Evolutionary conservation across 2,797 vertebrate genomes (phyloP), one percentile per base, ranked within the genome.

Genomic region (Lophius americanus): DNA sequence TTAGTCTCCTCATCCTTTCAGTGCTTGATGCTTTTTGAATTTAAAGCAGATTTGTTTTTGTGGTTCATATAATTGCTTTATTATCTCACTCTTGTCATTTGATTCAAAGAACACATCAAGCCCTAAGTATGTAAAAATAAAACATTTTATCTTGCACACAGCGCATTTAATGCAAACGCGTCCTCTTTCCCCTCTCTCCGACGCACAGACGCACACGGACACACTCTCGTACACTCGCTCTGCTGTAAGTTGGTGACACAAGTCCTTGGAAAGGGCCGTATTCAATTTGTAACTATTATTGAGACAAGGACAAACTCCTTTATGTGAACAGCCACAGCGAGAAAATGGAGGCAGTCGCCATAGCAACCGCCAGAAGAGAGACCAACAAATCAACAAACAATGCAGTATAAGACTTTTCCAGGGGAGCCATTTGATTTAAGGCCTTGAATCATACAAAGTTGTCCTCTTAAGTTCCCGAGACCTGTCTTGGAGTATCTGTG

Each of bases 221-320:
- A 62, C n/a, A 44, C 60, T 71, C 67, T 54, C 77, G 73, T 54
- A 52, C 66, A 55, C 60, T 63, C 82, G 72, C 82, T 81, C 81
- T 75, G 85, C 86, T 89, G 85, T 87, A 92, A 91, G 85, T 91
- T 90, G 85, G 85, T 89, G 90, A 90, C 89, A 89, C 70, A 79
- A 90, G 88, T 89, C 91, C 91, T 92, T 92, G 91, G 84, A 89
- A 89, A 91, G 88, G 90, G 89, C 89, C 89, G 88, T 89, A 92
- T 93, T 93, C 89, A 93, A 92, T 93, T 92, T 93, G 91, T 92
- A 93, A 90, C 91, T 92, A 92, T 91, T 90, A 89, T 88, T 78
- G 85, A 91, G 91, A 91, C 92, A 93, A 93, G 92, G 92, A 90
- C 92, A 75, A 70, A 49, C 89, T 81, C 89, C 89, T 92, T 92